Base-by-base conservation (phyloP, 2,888 invertebrate species). In the Brachypalpus laphriformis region DNA sequence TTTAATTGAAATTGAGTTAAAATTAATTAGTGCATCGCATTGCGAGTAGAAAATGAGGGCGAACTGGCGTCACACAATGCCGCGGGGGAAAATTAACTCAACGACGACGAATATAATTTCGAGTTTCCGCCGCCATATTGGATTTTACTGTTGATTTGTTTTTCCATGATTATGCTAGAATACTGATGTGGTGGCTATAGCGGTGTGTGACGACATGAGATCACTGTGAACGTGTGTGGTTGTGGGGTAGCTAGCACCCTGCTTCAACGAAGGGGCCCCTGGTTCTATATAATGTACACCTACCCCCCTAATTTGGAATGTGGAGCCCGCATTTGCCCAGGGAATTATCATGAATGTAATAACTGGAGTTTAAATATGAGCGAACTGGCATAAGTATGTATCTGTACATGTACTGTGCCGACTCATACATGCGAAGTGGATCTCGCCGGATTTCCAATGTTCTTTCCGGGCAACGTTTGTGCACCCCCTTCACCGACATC, bases 51-150 rank as follows among this genome's bases (percentile, higher is more conserved):
- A 51, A 70, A 51, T 40, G 68, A 51, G 68, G 61, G 42, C 61
- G 31, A 9, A 5, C 7, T 14, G 14, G 18, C 6, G n/a, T n/a
- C 14, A 14, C 61, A 25, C 25, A n/a, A n/a, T 14, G 3, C 16
- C 45, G n/a, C 18, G 9, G 70, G 63, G 74, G 63, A 80, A 83
- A 80, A 83, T 78, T 63, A 14, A 63, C 28, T 28, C 34, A 25
- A 25, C 25, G 25, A 40, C n/a, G n/a, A n/a, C n/a, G 66, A 74
- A 37, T 66, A 37, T 54, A 34, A 45, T 63, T 68, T 63, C 9
- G 70, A 83, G 61, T 83, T 83, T 85, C 47, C 85, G 81, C 34
- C 83, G 83, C 85, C 85, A 85, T 85, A 66, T 85, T 85, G 81
- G 57, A 85, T 75, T 81, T 71, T 37, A 7, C 54, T 75, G 75